A percentile compares a stretch with the other conserved stretches of the same genome.
Conservation (phyloP, 2,113 vertebrate species). For the Mesembrinibis cayennensis region DNA sequence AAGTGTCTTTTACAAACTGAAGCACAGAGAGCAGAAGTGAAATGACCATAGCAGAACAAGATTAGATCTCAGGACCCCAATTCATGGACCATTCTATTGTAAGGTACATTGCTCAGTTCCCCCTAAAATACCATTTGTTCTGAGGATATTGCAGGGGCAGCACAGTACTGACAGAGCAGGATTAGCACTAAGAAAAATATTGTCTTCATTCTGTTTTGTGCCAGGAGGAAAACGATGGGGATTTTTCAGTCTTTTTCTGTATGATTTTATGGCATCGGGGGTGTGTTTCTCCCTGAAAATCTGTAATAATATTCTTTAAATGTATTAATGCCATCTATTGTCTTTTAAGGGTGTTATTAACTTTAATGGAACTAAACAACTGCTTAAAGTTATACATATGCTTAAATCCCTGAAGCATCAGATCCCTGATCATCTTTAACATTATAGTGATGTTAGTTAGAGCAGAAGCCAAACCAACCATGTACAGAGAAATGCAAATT, state of each 20-base stretch:
- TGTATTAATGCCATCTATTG: not conserved
- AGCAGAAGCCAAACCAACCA: not conserved
- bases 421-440: not conserved
- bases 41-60: not conserved
- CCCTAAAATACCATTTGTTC: not conserved
- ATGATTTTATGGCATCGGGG: fast-evolving
- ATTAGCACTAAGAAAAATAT: not conserved
- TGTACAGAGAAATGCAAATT: not conserved
- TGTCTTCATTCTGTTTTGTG: not conserved
- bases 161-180: not conserved
- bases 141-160: not conserved
- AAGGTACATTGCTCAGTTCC: not conserved
- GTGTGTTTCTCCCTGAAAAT: not conserved
- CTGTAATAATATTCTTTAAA: not conserved
- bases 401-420: not conserved
- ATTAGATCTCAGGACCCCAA: not conserved
- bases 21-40: not conserved
- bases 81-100: not conserved
- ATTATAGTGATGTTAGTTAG: not conserved
- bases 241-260: not conserved
- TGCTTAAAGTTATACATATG: not conserved
- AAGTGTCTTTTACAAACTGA: not conserved
- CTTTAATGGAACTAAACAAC: not conserved
- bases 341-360: not conserved
- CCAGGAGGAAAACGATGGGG: not conserved